Evolutionary conservation across 2,888 invertebrate species (phyloP).

Genomic region (Thalpophila matura): DNA sequence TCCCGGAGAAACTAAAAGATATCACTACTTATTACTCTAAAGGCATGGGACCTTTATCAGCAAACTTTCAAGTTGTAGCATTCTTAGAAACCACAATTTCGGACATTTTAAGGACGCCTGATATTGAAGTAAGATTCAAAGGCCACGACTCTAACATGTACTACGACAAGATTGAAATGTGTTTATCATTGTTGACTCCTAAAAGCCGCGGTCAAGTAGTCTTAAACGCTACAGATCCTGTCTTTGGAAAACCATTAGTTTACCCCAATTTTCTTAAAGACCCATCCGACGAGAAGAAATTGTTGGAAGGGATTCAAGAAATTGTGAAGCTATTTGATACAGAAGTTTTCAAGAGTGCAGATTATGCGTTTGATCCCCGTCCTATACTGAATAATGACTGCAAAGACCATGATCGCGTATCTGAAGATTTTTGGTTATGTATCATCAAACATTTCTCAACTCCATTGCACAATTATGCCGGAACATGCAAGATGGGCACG

Average conservation of each 20-base stretch:
- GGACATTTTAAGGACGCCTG: conserved; percentile 82
- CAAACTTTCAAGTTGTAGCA: conserved; percentile 86
- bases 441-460: conserved; percentile 87
- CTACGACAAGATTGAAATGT: conserved; percentile 85
- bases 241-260: conserved; percentile 82
- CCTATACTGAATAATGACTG: conserved; percentile 84
- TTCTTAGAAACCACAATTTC: conserved; percentile 83
- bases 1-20: conserved; percentile 84
- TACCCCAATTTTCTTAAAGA: conserved; percentile 86
- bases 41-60: conserved; percentile 83
- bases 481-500: conserved; percentile 88
- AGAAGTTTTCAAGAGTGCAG: conserved; percentile 82
- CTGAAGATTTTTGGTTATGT: conserved; percentile 85
- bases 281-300: conserved; percentile 79
- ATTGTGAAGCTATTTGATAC: conserved; percentile 85
- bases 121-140: conserved; percentile 85
- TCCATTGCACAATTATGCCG: conserved; percentile 85
- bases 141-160: conserved; percentile 88
- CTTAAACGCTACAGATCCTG: conserved; percentile 81
- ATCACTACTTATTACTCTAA: conserved; percentile 83
- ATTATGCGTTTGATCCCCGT: conserved; percentile 83
- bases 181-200: conserved; percentile 84
- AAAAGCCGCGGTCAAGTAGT: conserved; percentile 85
- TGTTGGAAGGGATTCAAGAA: conserved; percentile 84
- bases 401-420: conserved; percentile 80